Conservation (phyloP, 2,888 invertebrate genomes). For the Ellobium chinense region DNA sequence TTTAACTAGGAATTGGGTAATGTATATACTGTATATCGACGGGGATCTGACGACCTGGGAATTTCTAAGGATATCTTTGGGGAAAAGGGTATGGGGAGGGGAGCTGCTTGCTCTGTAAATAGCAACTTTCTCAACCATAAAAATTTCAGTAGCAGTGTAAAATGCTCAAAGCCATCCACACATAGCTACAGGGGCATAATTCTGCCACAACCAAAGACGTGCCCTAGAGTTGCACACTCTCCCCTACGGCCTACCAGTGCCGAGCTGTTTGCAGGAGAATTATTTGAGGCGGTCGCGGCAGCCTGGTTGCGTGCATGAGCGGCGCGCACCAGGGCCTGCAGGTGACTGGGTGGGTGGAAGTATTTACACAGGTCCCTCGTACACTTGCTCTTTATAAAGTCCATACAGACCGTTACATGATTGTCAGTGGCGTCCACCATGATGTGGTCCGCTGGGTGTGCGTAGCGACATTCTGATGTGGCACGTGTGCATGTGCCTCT, state of each 20-base stretch:
- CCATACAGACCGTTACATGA: slow-evolving; percentile 99
- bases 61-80: no score
- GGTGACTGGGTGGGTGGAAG: slow-evolving; percentile 99
- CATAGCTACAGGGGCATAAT: no score
- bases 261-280: slow-evolving; percentile 39
- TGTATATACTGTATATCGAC: no score
- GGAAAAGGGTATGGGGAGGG: no score
- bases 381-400: slow-evolving; percentile 91
- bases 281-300: slow-evolving; percentile 35
- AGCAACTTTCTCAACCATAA: no score
- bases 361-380: slow-evolving; percentile 99
- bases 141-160: no score
- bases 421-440: slow-evolving; percentile 95
- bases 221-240: slow-evolving; percentile 34
- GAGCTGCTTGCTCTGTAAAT: no score
- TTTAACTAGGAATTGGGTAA: no score
- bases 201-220: no score
- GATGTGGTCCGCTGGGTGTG: slow-evolving; percentile 97
- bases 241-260: slow-evolving; percentile 46
- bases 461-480: slow-evolving; percentile 98
- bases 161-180: no score
- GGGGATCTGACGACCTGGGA: no score
- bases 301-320: slow-evolving; percentile 83
- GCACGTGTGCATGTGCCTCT: slow-evolving; percentile 98
- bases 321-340: slow-evolving; percentile 86